Evolutionary conservation across 2,888 invertebrate species (phyloP).

Genomic region (Keiferia lycopersicella): DNA sequence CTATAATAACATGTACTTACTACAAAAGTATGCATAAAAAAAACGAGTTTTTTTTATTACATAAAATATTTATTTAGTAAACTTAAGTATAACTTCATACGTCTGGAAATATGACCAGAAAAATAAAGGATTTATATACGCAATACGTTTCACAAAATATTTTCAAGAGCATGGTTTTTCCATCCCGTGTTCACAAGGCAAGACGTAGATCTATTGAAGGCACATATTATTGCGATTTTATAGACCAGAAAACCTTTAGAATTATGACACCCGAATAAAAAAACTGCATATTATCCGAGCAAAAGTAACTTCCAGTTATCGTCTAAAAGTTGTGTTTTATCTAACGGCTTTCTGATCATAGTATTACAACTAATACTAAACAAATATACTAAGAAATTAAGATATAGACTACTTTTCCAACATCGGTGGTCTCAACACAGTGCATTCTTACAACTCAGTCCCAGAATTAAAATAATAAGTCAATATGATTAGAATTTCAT

Average conservation of each 20-base stretch:
- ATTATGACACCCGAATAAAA: neutral
- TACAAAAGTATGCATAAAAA: too few species aligned
- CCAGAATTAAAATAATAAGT: neutral
- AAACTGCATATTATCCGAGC: neutral
- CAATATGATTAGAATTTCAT: conserved; percentile 14
- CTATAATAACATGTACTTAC: too few species aligned
- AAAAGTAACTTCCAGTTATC: neutral
- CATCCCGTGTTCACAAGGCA: conserved; percentile 53
- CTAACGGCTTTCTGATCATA: conserved; percentile 13
- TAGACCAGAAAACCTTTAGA: neutral
- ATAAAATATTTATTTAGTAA: conserved; percentile 33
- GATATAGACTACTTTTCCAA: conserved; percentile 30
- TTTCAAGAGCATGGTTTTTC: neutral
- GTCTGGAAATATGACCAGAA: conserved; percentile 26
- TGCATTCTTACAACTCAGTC: conserved; percentile 6
- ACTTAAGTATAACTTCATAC: conserved; percentile 34
- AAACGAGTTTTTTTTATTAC: neutral
- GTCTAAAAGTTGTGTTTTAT: neutral
- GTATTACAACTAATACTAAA: conserved; percentile 23
- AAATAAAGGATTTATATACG: neutral
- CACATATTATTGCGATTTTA: conserved; percentile 54
- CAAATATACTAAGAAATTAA: conserved; percentile 2
- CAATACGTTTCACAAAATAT: conserved; percentile 2
- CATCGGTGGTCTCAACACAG: conserved; percentile 38
- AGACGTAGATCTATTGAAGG: conserved; percentile 60